These are phyloP conservation scores for Tipula lateralis DNA, from an alignment of 2,888 invertebrate genomes.

Conservation along the genomic window DNA sequence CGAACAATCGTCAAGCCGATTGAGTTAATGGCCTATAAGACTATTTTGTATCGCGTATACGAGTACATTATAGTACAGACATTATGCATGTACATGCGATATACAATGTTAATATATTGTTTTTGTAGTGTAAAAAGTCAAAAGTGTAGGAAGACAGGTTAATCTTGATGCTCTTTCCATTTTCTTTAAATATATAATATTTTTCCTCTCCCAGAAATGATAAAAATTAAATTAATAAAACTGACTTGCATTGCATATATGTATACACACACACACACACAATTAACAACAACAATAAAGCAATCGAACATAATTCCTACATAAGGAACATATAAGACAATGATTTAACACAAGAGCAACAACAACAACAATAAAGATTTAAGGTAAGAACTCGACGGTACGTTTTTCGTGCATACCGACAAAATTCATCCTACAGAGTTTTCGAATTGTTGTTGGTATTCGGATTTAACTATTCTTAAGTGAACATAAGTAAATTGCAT, in stretches of 20 bases:
- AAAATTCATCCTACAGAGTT: constrained; percentile 4
- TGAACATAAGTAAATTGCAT: constrained; percentile 24
- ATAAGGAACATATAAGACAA: background rate
- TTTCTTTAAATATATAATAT: background rate
- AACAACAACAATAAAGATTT: background rate
- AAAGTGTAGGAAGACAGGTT: constrained; percentile 19
- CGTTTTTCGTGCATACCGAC: background rate
- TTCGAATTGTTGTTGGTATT: background rate
- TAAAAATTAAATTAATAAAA: background rate
- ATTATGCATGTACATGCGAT: no score
- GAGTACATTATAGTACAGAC: background rate
- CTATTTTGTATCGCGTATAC: no score
- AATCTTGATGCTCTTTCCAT: background rate
- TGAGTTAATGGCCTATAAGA: background rate
- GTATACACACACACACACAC: no score
- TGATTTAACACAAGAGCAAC: background rate
- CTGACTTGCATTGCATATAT: background rate
- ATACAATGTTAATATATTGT: background rate
- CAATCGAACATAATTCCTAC: background rate
- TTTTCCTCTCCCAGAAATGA: background rate
- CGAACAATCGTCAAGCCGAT: background rate
- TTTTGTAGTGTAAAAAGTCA: background rate
- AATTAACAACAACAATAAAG: background rate
- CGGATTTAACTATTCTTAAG: background rate
- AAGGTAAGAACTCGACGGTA: constrained; percentile 12